A percentile compares a stretch with the other conserved stretches of the same genome.
Conservation (phyloP, 2,113 vertebrate genomes). For the Mohoua ochrocephala region DNA sequence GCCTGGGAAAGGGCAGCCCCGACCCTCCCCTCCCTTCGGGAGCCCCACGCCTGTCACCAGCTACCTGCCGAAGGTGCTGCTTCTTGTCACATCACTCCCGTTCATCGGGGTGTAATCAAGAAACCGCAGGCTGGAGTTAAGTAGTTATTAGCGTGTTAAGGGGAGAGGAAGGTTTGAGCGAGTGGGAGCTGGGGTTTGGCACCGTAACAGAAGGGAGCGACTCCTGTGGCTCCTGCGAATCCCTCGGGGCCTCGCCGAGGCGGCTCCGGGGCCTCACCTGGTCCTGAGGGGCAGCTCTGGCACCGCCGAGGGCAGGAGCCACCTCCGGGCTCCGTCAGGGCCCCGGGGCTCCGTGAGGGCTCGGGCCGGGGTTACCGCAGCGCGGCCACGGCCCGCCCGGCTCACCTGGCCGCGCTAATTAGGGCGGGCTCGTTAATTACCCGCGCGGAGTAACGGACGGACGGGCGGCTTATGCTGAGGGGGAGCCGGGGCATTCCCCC, state of each 20-base stretch:
- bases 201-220: rapidly evolving
- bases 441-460: not conserved
- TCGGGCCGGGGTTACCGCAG: not conserved
- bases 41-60: not conserved
- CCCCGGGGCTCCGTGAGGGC: not conserved
- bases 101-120: not conserved
- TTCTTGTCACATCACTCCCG: not conserved
- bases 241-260: rapidly evolving
- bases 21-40: not conserved
- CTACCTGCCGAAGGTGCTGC: not conserved
- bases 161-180: not conserved
- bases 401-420: not conserved
- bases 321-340: too few relatives aligned
- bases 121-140: not conserved
- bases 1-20: not conserved
- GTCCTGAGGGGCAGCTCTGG: not conserved
- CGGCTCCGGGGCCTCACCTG: not conserved
- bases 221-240: not conserved
- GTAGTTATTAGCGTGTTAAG: not conserved
- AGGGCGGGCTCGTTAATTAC: not conserved
- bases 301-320: not conserved
- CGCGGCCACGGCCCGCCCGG: not conserved
- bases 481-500: not conserved
- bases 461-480: not conserved
- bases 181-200: not conserved